Percentiles rank a stretch among this genome's conserved stretches.
Conservation (phyloP, 2,113 vertebrate species). For the Syngnathus typhle region DNA sequence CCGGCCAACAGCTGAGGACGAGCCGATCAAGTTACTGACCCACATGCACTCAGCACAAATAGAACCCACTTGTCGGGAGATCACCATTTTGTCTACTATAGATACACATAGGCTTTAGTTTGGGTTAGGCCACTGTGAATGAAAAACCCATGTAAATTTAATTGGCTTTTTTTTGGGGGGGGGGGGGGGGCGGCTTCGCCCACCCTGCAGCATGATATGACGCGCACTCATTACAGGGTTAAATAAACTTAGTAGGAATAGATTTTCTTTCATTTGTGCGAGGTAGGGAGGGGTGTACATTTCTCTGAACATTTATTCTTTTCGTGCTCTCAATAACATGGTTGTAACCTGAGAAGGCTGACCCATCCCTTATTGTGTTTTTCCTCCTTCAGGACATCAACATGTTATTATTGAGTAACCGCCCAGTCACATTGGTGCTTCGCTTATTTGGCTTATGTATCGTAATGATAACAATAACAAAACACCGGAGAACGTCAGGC, state of each 20-base stretch:
- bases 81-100: neutral
- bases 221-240: constrained; percentile 45
- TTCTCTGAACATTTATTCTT: neutral
- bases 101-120: neutral
- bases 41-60: constrained; percentile 51
- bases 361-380: constrained; percentile 56
- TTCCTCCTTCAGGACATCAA: constrained; percentile 37
- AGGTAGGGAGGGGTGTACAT: neutral
- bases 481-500: neutral
- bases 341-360: constrained; percentile 56
- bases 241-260: constrained; percentile 16
- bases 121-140: neutral
- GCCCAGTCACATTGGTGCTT: neutral
- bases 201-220: constrained; percentile 24
- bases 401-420: constrained; percentile 15
- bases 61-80: neutral
- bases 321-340: constrained; percentile 11
- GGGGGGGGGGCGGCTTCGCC: no score
- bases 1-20: constrained; percentile 65
- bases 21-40: constrained; percentile 59
- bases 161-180: constrained; percentile 53
- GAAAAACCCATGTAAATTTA: constrained; percentile 49
- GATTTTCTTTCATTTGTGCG: neutral
- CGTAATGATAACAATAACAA: neutral
- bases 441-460: neutral